Evolutionary conservation across 2,797 vertebrate genomes (phyloP).

Genomic region (Ctenopoma multispine): DNA sequence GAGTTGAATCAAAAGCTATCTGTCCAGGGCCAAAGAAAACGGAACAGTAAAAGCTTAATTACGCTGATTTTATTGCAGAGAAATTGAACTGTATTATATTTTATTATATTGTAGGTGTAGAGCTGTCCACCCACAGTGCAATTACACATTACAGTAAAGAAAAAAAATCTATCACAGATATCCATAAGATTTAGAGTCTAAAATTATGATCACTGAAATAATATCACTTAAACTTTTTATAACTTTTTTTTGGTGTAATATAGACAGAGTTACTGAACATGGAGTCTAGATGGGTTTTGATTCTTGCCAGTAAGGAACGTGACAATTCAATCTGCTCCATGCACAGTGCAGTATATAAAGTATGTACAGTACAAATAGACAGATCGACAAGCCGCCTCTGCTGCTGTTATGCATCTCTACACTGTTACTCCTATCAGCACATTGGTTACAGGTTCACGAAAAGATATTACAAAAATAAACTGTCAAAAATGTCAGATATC

Average conservation of each 20-base stretch:
- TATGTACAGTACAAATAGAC: too few relatives aligned
- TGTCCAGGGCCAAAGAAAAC: constrained; percentile 8
- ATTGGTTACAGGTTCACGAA: too few relatives aligned
- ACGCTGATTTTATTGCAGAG: neutral
- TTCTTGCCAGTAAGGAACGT: constrained; percentile 3
- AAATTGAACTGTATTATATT: neutral
- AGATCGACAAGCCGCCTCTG: too few relatives aligned
- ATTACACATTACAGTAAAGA: constrained; percentile 10
- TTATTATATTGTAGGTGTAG: neutral
- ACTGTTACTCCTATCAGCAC: too few relatives aligned
- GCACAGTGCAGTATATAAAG: too few relatives aligned
- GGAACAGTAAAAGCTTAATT: neutral
- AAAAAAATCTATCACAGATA: constrained; percentile 18
- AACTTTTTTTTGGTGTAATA: constrained; percentile 10
- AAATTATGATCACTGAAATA: constrained; percentile 16
- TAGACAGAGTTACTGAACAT: constrained; percentile 1
- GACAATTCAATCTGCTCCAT: neutral
- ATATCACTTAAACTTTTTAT: constrained; percentile 19
- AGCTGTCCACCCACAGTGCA: neutral
- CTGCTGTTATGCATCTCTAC: too few relatives aligned
- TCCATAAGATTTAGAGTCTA: constrained; percentile 11
- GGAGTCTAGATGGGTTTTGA: constrained; percentile 4
- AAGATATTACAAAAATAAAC: too few relatives aligned
- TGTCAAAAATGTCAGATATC: too few relatives aligned
- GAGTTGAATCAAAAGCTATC: neutral